Conservation (phyloP, 2,888 invertebrate species). For the Lithophane socia region DNA sequence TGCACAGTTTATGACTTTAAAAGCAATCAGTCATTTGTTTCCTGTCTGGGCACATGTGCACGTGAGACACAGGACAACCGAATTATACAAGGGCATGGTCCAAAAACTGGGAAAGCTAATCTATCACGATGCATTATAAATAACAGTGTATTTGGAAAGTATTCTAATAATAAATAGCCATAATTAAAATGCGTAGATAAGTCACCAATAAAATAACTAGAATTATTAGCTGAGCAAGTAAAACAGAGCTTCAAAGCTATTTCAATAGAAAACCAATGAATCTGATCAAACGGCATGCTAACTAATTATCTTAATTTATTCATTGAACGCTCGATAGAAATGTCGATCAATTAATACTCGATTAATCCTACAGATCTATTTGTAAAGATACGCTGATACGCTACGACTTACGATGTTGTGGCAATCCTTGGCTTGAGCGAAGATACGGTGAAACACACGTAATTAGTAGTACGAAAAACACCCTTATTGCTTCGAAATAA, state of each 20-base stretch:
- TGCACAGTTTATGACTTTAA: not conserved
- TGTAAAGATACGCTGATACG: conserved; percentile 40
- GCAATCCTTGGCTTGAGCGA: conserved; percentile 50
- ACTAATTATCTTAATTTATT: conserved; percentile 36
- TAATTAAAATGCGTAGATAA: not conserved
- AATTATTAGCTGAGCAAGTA: not conserved
- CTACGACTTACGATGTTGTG: conserved; percentile 23
- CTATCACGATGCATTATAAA: not conserved
- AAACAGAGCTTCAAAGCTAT: not conserved
- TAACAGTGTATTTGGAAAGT: not conserved
- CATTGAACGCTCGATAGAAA: conserved; percentile 42
- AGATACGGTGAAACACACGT: conserved; percentile 2
- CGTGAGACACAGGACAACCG: not conserved
- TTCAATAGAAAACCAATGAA: conserved; percentile 15
- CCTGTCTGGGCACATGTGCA: no score
- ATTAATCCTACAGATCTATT: conserved; percentile 47
- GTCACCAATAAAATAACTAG: not conserved
- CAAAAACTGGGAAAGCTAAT: not conserved
- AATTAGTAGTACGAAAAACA: not conserved
- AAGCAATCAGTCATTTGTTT: not conserved
- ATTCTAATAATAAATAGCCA: not conserved
- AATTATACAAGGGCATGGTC: not conserved
- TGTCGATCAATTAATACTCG: conserved; percentile 48
- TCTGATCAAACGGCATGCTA: not conserved
- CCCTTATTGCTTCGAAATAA: not conserved